phyloP scores from a whole-genome alignment of 2,797 vertebrate species.

The Pseudopleuronectes americanus region DNA sequence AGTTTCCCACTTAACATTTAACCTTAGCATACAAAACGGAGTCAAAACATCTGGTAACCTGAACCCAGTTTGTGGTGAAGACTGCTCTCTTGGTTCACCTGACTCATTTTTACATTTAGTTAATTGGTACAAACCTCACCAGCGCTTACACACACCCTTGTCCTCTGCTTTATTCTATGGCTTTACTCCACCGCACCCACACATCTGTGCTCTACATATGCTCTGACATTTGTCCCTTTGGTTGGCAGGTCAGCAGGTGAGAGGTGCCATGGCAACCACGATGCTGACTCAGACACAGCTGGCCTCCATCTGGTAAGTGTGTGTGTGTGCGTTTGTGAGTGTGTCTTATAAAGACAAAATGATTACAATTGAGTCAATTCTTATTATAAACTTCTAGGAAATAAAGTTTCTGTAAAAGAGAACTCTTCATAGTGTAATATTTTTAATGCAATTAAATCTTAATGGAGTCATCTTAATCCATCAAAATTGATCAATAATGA shows the following conservation, averaged over 20 bases:
- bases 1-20: neutral
- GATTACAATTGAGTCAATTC: too few species aligned
- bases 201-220: slow-evolving; percentile 11
- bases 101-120: neutral
- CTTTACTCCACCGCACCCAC: neutral
- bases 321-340: slow-evolving; percentile 3
- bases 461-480: too few species aligned
- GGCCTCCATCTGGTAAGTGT: slow-evolving; percentile 96
- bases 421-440: too few species aligned
- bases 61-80: neutral
- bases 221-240: slow-evolving; percentile 45
- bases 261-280: slow-evolving; percentile 91
- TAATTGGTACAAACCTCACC: neutral
- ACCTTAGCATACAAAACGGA: too few species aligned
- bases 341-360: too few species aligned
- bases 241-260: slow-evolving; percentile 93
- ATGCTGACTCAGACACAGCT: slow-evolving; percentile 96
- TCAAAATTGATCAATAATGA: too few species aligned
- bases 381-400: too few species aligned
- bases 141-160: neutral
- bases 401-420: too few species aligned
- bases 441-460: too few species aligned
- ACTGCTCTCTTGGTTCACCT: neutral
- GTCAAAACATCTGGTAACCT: neutral
- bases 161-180: neutral